Percentiles rank a stretch among this genome's conserved stretches.
These are phyloP conservation scores for Drosophila setifemur DNA, from an alignment of 1,140 invertebrate species.

Conservation along the genomic window DNA sequence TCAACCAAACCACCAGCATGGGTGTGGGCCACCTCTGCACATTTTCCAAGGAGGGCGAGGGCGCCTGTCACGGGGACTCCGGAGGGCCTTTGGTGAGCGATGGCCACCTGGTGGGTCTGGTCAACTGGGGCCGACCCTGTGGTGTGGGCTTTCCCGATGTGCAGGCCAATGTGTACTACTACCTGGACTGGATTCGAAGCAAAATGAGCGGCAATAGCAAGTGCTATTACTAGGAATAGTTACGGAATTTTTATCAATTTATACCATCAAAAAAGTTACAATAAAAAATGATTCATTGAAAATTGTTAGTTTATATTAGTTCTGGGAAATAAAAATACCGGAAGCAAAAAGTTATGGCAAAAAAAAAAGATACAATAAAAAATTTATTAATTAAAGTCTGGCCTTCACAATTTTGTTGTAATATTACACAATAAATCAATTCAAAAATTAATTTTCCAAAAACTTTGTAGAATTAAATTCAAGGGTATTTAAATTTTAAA, in stretches of 20 bases:
- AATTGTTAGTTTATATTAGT: too few species aligned
- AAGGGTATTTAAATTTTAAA: neutral
- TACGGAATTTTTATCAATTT: too few species aligned
- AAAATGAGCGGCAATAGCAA: conserved; percentile 49
- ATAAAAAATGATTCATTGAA: too few species aligned
- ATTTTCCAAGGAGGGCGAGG: conserved; percentile 84
- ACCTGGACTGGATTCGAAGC: conserved; percentile 67
- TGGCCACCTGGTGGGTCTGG: conserved; percentile 82
- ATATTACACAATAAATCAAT: too few species aligned
- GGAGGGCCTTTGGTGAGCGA: conserved; percentile 82
- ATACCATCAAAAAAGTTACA: too few species aligned
- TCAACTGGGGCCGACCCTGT: conserved; percentile 84
- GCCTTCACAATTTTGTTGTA: too few species aligned
- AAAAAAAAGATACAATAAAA: too few species aligned
- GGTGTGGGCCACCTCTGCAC: conserved; percentile 84
- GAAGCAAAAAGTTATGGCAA: too few species aligned
- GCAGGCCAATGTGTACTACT: conserved; percentile 81
- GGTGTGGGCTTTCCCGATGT: conserved; percentile 83
- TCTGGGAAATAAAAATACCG: too few species aligned
- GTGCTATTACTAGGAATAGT: conserved; percentile 21
- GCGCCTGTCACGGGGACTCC: conserved; percentile 84
- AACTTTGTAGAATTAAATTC: too few species aligned
- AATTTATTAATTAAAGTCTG: too few species aligned
- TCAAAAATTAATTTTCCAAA: too few species aligned
- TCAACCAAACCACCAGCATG: conserved; percentile 49